Conservation (phyloP, 2,797 vertebrate species). For the Todus mexicanus region DNA sequence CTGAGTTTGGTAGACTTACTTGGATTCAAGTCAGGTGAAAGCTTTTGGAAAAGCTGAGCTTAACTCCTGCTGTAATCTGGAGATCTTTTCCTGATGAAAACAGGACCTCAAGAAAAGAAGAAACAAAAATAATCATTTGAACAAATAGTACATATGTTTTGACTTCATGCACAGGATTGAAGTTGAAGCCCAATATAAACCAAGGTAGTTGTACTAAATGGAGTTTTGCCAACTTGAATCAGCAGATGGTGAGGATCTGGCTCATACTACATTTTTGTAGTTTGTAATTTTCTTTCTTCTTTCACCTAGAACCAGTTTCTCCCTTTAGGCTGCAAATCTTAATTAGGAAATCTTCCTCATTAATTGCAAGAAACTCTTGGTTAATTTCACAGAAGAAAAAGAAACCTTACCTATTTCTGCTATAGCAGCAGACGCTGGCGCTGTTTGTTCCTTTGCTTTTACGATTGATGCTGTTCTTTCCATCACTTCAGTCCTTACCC, state of each 20-base stretch:
- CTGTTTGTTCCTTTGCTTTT: constrained; percentile 6
- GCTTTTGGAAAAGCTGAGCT: constrained; percentile 3
- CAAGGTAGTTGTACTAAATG: constrained; percentile 17
- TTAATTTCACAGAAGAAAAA: constrained; percentile 15
- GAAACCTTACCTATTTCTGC: constrained; percentile 38
- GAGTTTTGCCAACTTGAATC: constrained; percentile 7
- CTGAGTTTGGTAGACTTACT: background rate
- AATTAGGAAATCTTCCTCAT: constrained; percentile 31
- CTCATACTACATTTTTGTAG: background rate
- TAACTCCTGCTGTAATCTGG: background rate
- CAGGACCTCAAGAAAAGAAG: constrained; percentile 14
- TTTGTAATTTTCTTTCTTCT: constrained; percentile 26
- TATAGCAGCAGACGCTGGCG: background rate
- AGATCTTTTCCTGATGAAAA: background rate
- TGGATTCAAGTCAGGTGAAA: background rate
- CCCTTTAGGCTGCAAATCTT: constrained; percentile 35
- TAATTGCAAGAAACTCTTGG: background rate
- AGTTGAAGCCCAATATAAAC: background rate
- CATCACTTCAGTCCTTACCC: background rate
- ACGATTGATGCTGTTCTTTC: background rate
- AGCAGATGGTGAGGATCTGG: constrained; percentile 40
- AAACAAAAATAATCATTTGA: constrained; percentile 7
- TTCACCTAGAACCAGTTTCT: constrained; percentile 30
- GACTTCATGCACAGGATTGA: background rate
- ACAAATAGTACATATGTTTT: background rate